Base-by-base conservation (phyloP, 2,113 vertebrate genomes). In the Phyllopteryx taeniolatus region DNA sequence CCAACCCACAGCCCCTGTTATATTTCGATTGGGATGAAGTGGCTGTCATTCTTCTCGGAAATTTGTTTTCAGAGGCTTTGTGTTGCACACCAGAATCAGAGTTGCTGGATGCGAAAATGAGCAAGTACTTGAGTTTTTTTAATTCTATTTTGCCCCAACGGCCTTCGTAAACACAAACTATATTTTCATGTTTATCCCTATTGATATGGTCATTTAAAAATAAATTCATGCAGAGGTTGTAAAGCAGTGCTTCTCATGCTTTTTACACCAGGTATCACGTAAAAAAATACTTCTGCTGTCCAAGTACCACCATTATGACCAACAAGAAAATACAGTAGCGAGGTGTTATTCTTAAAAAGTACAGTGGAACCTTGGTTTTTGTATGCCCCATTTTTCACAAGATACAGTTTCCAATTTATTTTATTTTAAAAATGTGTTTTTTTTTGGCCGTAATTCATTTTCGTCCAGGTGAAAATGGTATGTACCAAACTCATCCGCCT, bases 1-100 rank as follows among this genome's bases (percentile, higher is more conserved):
- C 31, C 31, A 65, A 44, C 4, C 62, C 62, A 4, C 42, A 22
- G 20, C 44, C 19, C 43, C 33, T 57, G 56, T 42, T 79, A 9
- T 59, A 63, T 68, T 79, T 75, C 15, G 51, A 51, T 79, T 79
- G 82, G 72, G 66, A 74, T 73, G 20, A 9, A 65, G 22, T 66
- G 53, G 61, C 47, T 82, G 76, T 46, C 63, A 67, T 82, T 70
- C 77, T 71, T 73, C 49, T 69, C 53, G 3, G 19, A 1, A 66
- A 69, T 72, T 67, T 59, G 56, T 73, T 73, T 72, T 33, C 63
- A 68, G 70, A 69, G 47, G 71, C 66, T 47, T 81, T 64, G 20
- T 35, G 49, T 76, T 76, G 56, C 70, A 54, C 1, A 53, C 17
- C 33, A 44, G 73, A 79, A 78, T 74, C 80, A 81, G 76, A 86